Conservation (phyloP, 2,113 vertebrate species). For the Equus quagga region DNA sequence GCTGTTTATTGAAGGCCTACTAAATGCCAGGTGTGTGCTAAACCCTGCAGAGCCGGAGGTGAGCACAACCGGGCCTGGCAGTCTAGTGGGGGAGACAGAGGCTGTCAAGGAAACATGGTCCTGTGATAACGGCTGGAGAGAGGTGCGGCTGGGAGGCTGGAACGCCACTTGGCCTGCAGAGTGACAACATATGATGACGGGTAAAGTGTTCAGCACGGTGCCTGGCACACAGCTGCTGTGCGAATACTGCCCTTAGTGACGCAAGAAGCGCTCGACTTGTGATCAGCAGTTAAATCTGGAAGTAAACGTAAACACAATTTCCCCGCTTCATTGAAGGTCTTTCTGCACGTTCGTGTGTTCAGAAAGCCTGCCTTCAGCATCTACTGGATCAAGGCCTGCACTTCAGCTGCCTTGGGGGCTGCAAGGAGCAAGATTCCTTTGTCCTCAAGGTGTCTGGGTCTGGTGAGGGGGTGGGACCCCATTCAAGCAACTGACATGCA, state of each 20-base stretch:
- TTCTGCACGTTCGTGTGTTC: neutral
- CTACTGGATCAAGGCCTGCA: neutral
- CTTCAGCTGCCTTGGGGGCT: neutral
- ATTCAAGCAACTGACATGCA: neutral
- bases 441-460: neutral
- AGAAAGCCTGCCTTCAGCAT: neutral
- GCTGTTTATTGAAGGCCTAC: neutral
- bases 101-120: fast-evolving
- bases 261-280: too few species aligned
- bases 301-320: neutral
- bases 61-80: neutral
- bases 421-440: neutral
- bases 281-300: neutral
- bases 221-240: neutral
- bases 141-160: fast-evolving
- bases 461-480: neutral
- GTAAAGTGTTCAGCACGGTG: neutral
- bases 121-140: neutral
- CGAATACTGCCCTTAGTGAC: neutral
- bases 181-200: too few species aligned
- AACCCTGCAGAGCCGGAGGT: neutral
- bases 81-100: fast-evolving
- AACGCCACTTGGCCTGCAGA: neutral
- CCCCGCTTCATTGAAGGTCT: neutral
- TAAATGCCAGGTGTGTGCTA: fast-evolving